Evolutionary conservation across 2,113 vertebrate species (phyloP).

Genomic region (cattle (Bos taurus)): DNA sequence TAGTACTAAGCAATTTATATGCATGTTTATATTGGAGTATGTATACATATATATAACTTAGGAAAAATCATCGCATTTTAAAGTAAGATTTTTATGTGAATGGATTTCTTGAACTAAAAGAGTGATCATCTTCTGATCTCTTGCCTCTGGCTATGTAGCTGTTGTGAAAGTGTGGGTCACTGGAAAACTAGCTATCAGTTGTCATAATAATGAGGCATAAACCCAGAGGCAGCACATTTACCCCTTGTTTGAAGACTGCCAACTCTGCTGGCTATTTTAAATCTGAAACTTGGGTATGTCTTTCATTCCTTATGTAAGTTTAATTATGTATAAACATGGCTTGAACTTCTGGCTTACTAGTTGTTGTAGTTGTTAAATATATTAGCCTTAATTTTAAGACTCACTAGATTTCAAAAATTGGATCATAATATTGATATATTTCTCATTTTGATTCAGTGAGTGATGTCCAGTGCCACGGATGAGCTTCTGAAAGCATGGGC

Average conservation of each 20-base stretch:
- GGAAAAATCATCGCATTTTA: not conserved
- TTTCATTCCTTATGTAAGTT: not conserved
- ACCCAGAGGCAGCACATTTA: not conserved
- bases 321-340: not conserved
- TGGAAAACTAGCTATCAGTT: constrained; percentile 1
- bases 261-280: constrained; percentile 7
- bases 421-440: constrained; percentile 63
- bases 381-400: constrained; percentile 45
- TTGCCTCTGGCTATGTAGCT: not conserved
- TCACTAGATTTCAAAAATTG: constrained; percentile 50
- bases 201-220: not conserved
- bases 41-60: not conserved
- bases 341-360: constrained; percentile 36
- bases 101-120: not conserved
- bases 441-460: constrained; percentile 74
- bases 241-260: constrained; percentile 13
- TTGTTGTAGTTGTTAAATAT: constrained; percentile 28
- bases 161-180: not conserved
- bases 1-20: not conserved
- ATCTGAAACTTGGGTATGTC: not conserved
- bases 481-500: constrained; percentile 64
- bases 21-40: not conserved
- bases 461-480: constrained; percentile 69
- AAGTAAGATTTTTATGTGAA: not conserved
- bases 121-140: not conserved